Percentiles rank a stretch among this genome's conserved stretches.
phyloP scores from a whole-genome alignment of 64 coral and sea anemone species.

The Porites lutea region DNA sequence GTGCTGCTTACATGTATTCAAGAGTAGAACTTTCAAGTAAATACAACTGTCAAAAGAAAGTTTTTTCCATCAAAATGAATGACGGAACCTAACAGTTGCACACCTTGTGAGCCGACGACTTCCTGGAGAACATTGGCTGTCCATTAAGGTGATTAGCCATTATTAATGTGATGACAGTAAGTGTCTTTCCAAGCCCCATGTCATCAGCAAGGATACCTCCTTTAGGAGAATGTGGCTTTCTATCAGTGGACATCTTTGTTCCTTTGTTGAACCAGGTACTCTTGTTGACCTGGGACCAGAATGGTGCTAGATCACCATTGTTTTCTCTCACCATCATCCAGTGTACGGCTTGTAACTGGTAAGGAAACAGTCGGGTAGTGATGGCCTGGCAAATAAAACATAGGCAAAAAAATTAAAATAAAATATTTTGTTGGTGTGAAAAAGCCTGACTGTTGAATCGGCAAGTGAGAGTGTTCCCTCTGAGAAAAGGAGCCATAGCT shows the following conservation, averaged over 20 bases:
- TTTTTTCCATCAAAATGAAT: no score
- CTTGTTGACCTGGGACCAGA: slow-evolving; percentile 54
- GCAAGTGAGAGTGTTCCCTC: no score
- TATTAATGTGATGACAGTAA: slow-evolving; percentile 81
- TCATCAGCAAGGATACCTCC: slow-evolving; percentile 93
- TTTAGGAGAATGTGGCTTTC: slow-evolving; percentile 61
- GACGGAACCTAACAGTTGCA: no score
- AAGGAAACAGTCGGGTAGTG: slow-evolving; percentile 69
- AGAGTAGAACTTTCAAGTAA: no score
- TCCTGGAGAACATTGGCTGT: slow-evolving; percentile 89
- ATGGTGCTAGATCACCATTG: slow-evolving; percentile 76
- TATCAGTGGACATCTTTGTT: slow-evolving; percentile 64
- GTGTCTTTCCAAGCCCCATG: slow-evolving; percentile 91
- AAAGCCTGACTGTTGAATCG: no score
- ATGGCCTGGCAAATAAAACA: slow-evolving; percentile 64
- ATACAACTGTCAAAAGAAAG: no score
- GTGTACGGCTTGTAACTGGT: slow-evolving; percentile 88
- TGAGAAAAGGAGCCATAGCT: no score
- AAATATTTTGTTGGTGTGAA: neutral
- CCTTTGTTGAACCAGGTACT: slow-evolving; percentile 86
- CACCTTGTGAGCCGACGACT: slow-evolving; percentile 20
- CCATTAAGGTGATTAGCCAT: slow-evolving; percentile 88
- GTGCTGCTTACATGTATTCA: no score
- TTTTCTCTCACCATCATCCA: slow-evolving; percentile 94
- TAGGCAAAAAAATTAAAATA: neutral